Evolutionary conservation across 2,113 vertebrate species (phyloP).

Genomic region (Paracanthobrama guichenoti): DNA sequence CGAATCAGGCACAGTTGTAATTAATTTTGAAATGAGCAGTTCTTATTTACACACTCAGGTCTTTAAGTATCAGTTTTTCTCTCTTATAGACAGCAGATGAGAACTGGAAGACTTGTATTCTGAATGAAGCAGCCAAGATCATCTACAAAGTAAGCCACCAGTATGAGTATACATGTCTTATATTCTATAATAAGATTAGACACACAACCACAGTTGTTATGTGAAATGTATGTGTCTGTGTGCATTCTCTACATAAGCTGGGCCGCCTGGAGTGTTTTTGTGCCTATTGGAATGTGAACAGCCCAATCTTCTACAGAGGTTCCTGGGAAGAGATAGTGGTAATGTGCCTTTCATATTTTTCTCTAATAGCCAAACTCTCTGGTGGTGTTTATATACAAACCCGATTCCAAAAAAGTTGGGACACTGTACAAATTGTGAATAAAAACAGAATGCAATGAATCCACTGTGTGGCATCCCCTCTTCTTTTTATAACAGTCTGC

Average conservation of each 20-base stretch:
- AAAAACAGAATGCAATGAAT: too few relatives aligned
- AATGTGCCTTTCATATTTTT: constrained; percentile 55
- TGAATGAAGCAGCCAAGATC: constrained; percentile 92
- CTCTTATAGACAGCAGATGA: constrained; percentile 87
- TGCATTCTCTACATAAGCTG: constrained; percentile 74
- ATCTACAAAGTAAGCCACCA: constrained; percentile 90
- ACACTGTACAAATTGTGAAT: too few relatives aligned
- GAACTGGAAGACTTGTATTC: constrained; percentile 87
- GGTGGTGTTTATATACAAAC: neutral
- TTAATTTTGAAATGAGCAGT: neutral
- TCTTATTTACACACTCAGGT: neutral
- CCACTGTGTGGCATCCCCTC: too few relatives aligned
- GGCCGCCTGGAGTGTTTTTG: constrained; percentile 88
- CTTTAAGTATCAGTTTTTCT: constrained; percentile 26
- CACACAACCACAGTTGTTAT: neutral
- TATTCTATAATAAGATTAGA: neutral
- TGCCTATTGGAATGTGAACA: constrained; percentile 90
- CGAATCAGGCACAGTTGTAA: neutral
- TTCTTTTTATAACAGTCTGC: too few relatives aligned
- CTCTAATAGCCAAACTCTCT: too few relatives aligned
- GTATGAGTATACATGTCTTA: neutral
- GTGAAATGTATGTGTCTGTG: constrained; percentile 18
- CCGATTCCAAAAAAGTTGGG: too few relatives aligned
- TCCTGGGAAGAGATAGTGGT: constrained; percentile 88
- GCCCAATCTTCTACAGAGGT: constrained; percentile 79